Evolutionary conservation across 2,113 vertebrate genomes (phyloP), one percentile per base, ranked within the genome.

Genomic region (Myocastor coypus): DNA sequence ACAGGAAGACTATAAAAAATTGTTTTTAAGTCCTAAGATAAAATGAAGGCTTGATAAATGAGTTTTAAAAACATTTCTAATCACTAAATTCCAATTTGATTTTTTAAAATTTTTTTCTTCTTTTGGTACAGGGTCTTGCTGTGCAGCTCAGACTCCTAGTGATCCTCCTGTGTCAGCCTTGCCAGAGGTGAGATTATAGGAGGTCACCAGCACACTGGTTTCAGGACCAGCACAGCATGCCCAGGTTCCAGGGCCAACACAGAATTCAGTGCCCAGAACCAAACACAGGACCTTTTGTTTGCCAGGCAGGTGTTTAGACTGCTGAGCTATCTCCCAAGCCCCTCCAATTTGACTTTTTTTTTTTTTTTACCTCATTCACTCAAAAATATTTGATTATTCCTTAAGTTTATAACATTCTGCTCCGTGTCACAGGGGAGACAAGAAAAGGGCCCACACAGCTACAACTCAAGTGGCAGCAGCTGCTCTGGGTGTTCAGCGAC

Each of bases 301-400:
- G 52, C 52, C 12, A 9, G 12, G 52, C 52, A 52, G 52, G 52
- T 52, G 52, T 10, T 52, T 52, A 52, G 52, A 11, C 52, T 52
- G 52, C 52, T 52, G 52, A 52, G 52, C 5, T 52, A 52, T 52
- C 52, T 52, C 52, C 52, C 52, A 52, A 52, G 52, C 52, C 52
- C 52, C 52, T 95, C 68, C n/a, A 75, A 57, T 61, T 46, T 82
- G 14, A 92, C n/a, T n/a, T n/a, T n/a, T n/a, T n/a, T n/a, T n/a
- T n/a, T n/a, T 63, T 46, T 92, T 89, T 82, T n/a, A 89, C n/a
- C 42, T 89, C 52, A 86, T 40, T 89, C 5, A 82, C 37, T 71
- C 26, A 37, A 73, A 69, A 46, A 26, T 37, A 42, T 87, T 59
- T 80, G n/a, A 78, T 71, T 91, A 71, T 68, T 61, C 57, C 77